Percentiles rank a stretch among this genome's conserved stretches.
These are phyloP conservation scores for Yponomeuta evonymella DNA, from an alignment of 2,888 invertebrate species.

Conservation along the genomic window DNA sequence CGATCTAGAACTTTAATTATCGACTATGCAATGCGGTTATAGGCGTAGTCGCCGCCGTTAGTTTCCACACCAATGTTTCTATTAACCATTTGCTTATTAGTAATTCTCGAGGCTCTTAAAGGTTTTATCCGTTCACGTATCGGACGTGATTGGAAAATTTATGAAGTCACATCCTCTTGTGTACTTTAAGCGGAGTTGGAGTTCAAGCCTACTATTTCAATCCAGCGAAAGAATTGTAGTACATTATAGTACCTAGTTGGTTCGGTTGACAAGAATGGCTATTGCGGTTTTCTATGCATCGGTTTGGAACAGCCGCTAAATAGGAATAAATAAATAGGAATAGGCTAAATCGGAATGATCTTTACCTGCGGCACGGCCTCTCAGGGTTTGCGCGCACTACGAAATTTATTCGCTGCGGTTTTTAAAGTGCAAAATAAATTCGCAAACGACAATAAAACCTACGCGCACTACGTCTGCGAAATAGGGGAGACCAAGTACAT, in stretches of 20 bases:
- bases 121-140: slow-evolving; percentile 9
- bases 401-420: no score
- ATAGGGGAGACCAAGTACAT: no score
- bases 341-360: neutral
- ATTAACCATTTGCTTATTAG: slow-evolving; percentile 1
- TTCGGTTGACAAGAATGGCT: no score
- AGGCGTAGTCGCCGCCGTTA: neutral
- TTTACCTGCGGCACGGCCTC: neutral
- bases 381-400: neutral
- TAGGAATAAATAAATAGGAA: neutral
- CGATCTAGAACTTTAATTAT: neutral
- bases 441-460: no score
- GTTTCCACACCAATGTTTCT: neutral
- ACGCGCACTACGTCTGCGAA: no score
- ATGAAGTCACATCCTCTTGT: neutral
- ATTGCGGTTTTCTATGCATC: no score
- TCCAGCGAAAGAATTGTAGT: neutral
- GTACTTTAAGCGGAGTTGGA: neutral
- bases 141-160: neutral
- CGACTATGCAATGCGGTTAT: neutral
- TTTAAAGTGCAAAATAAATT: no score
- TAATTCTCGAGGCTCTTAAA: neutral
- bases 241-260: no score
- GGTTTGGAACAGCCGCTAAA: neutral
- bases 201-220: neutral